Evolutionary conservation across 1,140 invertebrate genomes (phyloP).

Genomic region (Protaetia brevitarsis): DNA sequence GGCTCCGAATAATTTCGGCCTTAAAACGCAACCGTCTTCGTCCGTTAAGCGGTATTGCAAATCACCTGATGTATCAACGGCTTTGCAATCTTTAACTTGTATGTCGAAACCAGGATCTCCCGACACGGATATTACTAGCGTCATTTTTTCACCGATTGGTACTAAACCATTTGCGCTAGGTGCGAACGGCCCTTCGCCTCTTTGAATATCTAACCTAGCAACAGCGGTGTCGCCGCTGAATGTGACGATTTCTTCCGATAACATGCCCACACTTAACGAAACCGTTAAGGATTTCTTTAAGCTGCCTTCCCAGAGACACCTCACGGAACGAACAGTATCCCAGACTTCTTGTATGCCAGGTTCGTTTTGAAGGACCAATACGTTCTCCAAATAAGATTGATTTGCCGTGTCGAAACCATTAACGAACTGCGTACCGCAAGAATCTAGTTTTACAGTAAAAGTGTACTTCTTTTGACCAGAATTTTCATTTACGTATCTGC

Average conservation of each 20-base stretch:
- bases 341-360: constrained; percentile 78
- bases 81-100: constrained; percentile 72
- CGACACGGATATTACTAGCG: constrained; percentile 75
- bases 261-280: constrained; percentile 73
- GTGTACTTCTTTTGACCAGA: constrained; percentile 66
- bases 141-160: constrained; percentile 80
- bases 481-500: constrained; percentile 70
- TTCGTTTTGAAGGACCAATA: constrained; percentile 77
- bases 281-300: constrained; percentile 71
- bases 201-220: constrained; percentile 75
- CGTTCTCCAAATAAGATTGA: constrained; percentile 77
- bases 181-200: constrained; percentile 75
- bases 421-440: constrained; percentile 77
- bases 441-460: constrained; percentile 73
- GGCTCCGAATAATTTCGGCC: constrained; percentile 76
- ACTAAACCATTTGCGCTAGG: constrained; percentile 72
- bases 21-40: constrained; percentile 73
- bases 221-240: constrained; percentile 81
- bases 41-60: constrained; percentile 72
- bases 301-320: constrained; percentile 80
- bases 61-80: constrained; percentile 62
- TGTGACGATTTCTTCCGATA: constrained; percentile 75
- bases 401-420: constrained; percentile 72
- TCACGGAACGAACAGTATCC: constrained; percentile 73
- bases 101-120: constrained; percentile 79